Evolutionary conservation across 2,113 vertebrate species (phyloP).

Genomic region (Andinoacara biseriatus): DNA sequence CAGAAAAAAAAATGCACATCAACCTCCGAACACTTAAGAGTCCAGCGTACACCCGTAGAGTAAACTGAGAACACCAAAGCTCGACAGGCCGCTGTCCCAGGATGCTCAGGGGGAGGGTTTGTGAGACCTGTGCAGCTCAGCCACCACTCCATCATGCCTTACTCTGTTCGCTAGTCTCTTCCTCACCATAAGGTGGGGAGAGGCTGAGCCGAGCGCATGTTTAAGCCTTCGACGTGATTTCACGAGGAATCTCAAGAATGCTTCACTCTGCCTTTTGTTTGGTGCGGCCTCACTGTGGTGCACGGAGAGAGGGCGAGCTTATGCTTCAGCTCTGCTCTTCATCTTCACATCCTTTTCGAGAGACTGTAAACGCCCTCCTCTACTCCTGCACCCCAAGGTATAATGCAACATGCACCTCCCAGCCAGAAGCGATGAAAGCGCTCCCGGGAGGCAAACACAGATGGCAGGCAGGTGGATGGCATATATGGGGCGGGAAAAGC

Average conservation of each 20-base stretch:
- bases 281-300: slow-evolving; percentile 41
- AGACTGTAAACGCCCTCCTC: neutral
- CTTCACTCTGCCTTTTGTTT: slow-evolving; percentile 23
- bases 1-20: neutral
- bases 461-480: slow-evolving; percentile 52
- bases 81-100: neutral
- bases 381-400: neutral
- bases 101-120: neutral
- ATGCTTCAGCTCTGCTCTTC: slow-evolving; percentile 7
- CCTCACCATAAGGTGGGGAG: neutral
- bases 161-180: neutral
- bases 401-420: slow-evolving; percentile 13
- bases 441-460: slow-evolving; percentile 48
- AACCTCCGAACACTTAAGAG: too few relatives aligned
- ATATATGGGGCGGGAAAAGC: slow-evolving; percentile 22
- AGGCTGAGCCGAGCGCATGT: neutral
- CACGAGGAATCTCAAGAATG: slow-evolving; percentile 68
- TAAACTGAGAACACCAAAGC: neutral
- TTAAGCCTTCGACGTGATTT: slow-evolving; percentile 34
- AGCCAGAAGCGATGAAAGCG: slow-evolving; percentile 26
- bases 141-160: neutral
- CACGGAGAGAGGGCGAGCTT: neutral
- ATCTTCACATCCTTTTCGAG: slow-evolving; percentile 5
- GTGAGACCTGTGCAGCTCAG: neutral
- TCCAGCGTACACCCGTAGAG: too few relatives aligned